These are phyloP conservation scores for Embiotoca jacksoni DNA, from an alignment of 2,113 vertebrate genomes.

Conservation along the genomic window DNA sequence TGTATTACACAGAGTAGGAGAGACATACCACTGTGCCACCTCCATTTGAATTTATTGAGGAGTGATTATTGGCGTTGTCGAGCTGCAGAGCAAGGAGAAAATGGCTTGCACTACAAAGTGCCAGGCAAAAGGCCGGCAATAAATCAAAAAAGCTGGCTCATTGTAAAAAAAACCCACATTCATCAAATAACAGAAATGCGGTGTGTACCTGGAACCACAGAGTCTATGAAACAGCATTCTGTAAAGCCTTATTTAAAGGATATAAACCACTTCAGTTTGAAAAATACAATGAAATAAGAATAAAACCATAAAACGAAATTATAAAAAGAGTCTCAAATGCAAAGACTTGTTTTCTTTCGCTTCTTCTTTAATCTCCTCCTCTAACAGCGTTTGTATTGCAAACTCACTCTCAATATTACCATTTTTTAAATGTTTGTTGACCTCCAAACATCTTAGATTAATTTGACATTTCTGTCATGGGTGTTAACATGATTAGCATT, in stretches of 20 bases:
- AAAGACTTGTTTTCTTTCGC: no score
- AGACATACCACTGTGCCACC: constrained; percentile 71
- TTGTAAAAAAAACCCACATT: constrained; percentile 76
- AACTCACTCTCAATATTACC: neutral
- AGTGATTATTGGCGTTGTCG: constrained; percentile 75
- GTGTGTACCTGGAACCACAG: constrained; percentile 39
- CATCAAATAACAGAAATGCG: constrained; percentile 68
- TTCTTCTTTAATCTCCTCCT: no score
- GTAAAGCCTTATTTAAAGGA: constrained; percentile 8
- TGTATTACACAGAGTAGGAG: constrained; percentile 58
- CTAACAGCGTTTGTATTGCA: neutral
- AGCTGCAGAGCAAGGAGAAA: constrained; percentile 69
- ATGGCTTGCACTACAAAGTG: constrained; percentile 68
- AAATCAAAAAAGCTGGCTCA: constrained; percentile 70
- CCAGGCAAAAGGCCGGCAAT: constrained; percentile 63
- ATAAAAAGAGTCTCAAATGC: neutral
- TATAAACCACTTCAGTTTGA: constrained; percentile 1
- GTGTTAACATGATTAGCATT: neutral
- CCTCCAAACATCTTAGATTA: neutral
- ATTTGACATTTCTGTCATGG: neutral
- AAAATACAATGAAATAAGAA: neutral
- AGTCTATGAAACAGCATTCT: constrained; percentile 27
- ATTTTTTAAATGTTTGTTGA: neutral
- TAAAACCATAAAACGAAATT: neutral
- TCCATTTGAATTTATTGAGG: constrained; percentile 77